These are phyloP conservation scores for Augochlorella aurata DNA, from an alignment of 2,888 invertebrate genomes.

Conservation along the genomic window DNA sequence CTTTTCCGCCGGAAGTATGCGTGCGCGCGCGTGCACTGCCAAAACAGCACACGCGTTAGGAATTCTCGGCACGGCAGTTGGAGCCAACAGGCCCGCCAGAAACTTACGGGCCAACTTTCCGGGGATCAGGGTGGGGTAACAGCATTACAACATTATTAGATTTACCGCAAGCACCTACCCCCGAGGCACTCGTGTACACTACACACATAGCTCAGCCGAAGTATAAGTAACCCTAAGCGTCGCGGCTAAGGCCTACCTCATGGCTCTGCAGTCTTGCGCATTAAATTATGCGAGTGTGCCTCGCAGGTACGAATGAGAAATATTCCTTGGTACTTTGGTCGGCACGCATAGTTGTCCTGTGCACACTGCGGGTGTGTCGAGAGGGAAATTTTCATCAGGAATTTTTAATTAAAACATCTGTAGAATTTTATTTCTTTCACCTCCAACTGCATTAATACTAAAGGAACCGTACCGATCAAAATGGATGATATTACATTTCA, in stretches of 20 bases:
- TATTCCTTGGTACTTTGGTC: slow-evolving; percentile 22
- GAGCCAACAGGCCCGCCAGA: slow-evolving; percentile 74
- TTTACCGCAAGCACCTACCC: slow-evolving; percentile 81
- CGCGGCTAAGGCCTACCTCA: slow-evolving; percentile 48
- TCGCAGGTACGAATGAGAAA: slow-evolving; percentile 43
- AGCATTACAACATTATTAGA: slow-evolving; percentile 81
- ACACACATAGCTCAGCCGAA: slow-evolving; percentile 66
- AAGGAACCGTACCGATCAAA: too few relatives aligned
- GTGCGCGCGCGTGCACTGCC: slow-evolving; percentile 28
- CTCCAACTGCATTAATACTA: too few relatives aligned
- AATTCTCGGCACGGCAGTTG: slow-evolving; percentile 76
- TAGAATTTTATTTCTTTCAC: too few relatives aligned
- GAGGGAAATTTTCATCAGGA: slow-evolving; percentile 8
- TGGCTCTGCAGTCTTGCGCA: slow-evolving; percentile 56
- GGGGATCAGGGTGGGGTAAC: slow-evolving; percentile 73
- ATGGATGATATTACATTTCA: too few relatives aligned
- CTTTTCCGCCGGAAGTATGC: slow-evolving; percentile 14
- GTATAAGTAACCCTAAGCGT: slow-evolving; percentile 75
- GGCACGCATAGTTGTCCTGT: neutral
- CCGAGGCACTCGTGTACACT: slow-evolving; percentile 71
- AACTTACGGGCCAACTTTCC: slow-evolving; percentile 79
- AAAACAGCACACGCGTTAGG: slow-evolving; percentile 71
- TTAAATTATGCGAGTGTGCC: slow-evolving; percentile 68
- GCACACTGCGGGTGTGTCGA: neutral
- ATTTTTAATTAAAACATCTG: neutral